Evolutionary conservation across 2,113 vertebrate species (phyloP).

Genomic region (Phasianus colchicus): DNA sequence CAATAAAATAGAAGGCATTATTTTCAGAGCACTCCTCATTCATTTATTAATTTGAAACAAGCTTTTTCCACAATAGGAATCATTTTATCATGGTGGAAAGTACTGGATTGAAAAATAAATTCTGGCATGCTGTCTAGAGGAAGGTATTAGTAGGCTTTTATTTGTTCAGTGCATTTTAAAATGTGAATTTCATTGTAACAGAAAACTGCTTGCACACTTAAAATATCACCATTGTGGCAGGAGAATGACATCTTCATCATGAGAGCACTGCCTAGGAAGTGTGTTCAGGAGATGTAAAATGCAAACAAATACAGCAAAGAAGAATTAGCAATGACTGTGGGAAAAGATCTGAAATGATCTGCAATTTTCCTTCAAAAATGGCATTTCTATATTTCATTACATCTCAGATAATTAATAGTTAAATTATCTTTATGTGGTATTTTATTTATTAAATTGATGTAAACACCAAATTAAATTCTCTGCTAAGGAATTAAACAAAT

Average conservation of each 20-base stretch:
- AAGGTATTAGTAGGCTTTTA: background rate
- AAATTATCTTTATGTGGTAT: background rate
- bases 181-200: background rate
- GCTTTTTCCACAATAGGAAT: background rate
- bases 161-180: background rate
- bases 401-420: background rate
- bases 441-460: constrained; percentile 23
- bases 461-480: constrained; percentile 30
- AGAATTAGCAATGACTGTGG: background rate
- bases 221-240: background rate
- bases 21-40: background rate
- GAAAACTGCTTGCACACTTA: background rate
- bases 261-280: background rate
- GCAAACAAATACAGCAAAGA: background rate
- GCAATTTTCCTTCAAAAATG: background rate
- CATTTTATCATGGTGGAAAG: background rate
- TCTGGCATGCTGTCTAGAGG: background rate
- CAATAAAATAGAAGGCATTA: background rate
- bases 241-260: background rate
- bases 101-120: background rate
- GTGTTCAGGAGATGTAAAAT: background rate
- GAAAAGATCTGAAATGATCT: background rate
- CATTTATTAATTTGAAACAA: background rate
- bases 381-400: background rate
- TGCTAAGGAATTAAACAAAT: constrained; percentile 30